A percentile compares a stretch with the other conserved stretches of the same genome.
These are phyloP conservation scores for Mus minutoides DNA, from an alignment of 2,797 vertebrate species.

Conservation along the genomic window DNA sequence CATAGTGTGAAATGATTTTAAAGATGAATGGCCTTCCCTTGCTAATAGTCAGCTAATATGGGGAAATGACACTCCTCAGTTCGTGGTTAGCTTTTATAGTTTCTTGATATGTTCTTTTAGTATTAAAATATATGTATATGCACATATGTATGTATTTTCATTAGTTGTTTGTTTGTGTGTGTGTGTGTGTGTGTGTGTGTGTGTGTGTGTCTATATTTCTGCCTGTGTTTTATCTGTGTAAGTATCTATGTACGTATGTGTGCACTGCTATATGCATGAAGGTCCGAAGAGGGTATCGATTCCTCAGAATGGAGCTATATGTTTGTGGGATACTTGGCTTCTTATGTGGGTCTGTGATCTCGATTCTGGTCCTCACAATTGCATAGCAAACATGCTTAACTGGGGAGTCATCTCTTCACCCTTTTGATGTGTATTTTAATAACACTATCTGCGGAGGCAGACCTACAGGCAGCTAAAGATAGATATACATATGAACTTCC, in stretches of 20 bases:
- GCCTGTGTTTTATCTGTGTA: not conserved
- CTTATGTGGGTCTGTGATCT: not conserved
- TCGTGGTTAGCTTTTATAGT: not conserved
- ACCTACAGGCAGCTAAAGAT: not conserved
- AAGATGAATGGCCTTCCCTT: not conserved
- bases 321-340: not conserved
- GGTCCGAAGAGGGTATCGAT: not conserved
- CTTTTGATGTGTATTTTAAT: not conserved
- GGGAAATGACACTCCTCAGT: not conserved
- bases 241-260: not conserved
- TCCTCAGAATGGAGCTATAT: not conserved
- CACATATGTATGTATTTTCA: not conserved
- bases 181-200: not conserved
- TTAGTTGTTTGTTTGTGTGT: not conserved
- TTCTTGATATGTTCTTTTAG: not conserved
- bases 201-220: not conserved
- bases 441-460: not conserved
- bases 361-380: not conserved
- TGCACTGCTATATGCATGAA: not conserved
- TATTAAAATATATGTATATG: not conserved
- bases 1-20: conserved; percentile 41
- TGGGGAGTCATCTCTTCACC: not conserved
- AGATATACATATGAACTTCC: not conserved
- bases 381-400: not conserved
- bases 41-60: not conserved